A percentile compares a stretch with the other conserved stretches of the same genome.
Evolutionary conservation across 2,113 vertebrate species (phyloP).

Genomic region (Ophthalmolycus amberensis): DNA sequence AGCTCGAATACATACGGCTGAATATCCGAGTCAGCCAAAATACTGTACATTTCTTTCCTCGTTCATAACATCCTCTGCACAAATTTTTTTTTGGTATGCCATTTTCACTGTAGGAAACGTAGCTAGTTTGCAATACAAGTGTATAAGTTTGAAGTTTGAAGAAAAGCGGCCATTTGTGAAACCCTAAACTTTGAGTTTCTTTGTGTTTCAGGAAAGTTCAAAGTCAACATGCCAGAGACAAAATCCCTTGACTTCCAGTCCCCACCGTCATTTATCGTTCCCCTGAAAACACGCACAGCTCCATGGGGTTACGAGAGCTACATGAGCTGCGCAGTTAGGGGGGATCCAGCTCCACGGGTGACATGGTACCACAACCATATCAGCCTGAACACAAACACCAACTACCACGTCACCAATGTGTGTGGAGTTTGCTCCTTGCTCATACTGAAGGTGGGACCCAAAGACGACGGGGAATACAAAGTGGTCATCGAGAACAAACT

Average conservation of each 20-base stretch:
- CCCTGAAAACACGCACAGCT: constrained; percentile 84
- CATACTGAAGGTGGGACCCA: constrained; percentile 80
- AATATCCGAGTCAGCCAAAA: no score
- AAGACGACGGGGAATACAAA: constrained; percentile 86
- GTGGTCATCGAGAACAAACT: constrained; percentile 83
- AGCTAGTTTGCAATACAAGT: no score
- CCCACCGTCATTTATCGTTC: constrained; percentile 85
- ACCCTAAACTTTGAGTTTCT: neutral
- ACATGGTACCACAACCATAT: constrained; percentile 87
- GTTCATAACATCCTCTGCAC: no score
- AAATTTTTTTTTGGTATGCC: no score
- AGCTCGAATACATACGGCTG: no score
- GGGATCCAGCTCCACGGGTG: constrained; percentile 84
- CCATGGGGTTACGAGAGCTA: constrained; percentile 86
- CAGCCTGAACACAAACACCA: constrained; percentile 82
- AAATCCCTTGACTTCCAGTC: constrained; percentile 76
- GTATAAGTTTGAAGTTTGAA: neutral
- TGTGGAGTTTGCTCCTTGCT: constrained; percentile 91
- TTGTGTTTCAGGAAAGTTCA: constrained; percentile 78
- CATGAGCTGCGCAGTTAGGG: constrained; percentile 90
- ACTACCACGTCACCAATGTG: constrained; percentile 85
- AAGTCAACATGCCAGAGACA: constrained; percentile 64
- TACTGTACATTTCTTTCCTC: no score
- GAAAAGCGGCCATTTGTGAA: neutral
- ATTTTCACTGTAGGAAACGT: no score